These are phyloP conservation scores for Pagetopsis macropterus DNA, from an alignment of 2,797 vertebrate species.

Conservation along the genomic window DNA sequence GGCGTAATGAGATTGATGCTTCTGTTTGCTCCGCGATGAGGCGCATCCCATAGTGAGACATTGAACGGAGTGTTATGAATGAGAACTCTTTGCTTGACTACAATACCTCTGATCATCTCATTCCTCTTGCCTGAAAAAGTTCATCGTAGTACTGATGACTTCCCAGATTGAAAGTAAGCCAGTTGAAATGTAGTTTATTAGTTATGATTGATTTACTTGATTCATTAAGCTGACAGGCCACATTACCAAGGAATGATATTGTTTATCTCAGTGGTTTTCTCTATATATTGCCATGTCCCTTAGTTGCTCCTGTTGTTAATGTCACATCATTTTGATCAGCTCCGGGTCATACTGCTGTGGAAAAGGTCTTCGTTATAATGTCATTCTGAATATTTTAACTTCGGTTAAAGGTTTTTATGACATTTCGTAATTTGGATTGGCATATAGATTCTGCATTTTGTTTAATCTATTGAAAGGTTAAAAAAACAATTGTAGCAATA, in stretches of 20 bases:
- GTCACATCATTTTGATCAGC: not conserved
- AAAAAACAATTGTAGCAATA: slow-evolving; percentile 1
- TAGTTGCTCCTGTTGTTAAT: slow-evolving; percentile 1
- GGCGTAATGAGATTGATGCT: too few relatives aligned
- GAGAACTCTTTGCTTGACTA: not conserved
- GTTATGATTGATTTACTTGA: not conserved
- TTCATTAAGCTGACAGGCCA: not conserved
- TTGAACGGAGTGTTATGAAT: too few relatives aligned
- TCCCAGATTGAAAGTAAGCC: not conserved
- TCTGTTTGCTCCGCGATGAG: too few relatives aligned
- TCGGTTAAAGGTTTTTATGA: not conserved
- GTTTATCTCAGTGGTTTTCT: not conserved
- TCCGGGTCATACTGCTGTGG: not conserved
- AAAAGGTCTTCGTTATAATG: not conserved
- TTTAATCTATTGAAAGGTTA: slow-evolving; percentile 17
- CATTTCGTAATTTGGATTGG: not conserved
- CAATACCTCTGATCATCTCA: not conserved
- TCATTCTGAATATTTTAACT: not conserved
- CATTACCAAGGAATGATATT: not conserved
- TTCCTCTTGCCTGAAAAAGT: not conserved
- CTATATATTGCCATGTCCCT: not conserved
- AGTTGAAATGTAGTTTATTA: not conserved
- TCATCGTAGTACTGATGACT: not conserved
- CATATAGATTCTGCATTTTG: slow-evolving; percentile 1
- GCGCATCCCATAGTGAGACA: too few relatives aligned